These are phyloP conservation scores for Pandemis heparana DNA, from an alignment of 2,888 invertebrate genomes.

Conservation along the genomic window DNA sequence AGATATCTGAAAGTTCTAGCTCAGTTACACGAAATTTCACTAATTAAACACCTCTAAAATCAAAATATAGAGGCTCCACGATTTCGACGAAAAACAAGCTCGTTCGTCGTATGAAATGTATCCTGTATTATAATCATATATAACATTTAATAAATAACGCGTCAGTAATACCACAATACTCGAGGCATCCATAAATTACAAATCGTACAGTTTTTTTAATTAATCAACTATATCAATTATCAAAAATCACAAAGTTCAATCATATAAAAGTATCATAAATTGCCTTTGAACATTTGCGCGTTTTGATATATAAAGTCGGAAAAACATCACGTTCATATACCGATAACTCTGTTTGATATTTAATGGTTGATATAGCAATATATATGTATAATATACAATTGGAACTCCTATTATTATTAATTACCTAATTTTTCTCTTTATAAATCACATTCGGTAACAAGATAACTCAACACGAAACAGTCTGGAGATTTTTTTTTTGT, in stretches of 20 bases:
- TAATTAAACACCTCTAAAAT: no score
- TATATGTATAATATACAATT: slow-evolving; percentile 84
- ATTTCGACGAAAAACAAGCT: no score
- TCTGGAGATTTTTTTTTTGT: slow-evolving; percentile 64
- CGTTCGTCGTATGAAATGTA: no score
- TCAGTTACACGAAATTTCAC: no score
- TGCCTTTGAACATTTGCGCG: slow-evolving; percentile 16
- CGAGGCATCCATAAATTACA: slow-evolving; percentile 19
- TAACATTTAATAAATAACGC: background rate
- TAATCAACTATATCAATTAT: slow-evolving; percentile 20
- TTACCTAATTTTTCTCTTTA: slow-evolving; percentile 78
- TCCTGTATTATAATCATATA: no score
- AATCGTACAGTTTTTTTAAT: slow-evolving; percentile 16
- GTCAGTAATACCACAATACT: slow-evolving; percentile 30
- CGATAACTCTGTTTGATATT: slow-evolving; percentile 57
- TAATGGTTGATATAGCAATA: slow-evolving; percentile 69
- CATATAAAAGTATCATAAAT: slow-evolving; percentile 35
- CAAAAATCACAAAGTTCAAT: slow-evolving; percentile 35
- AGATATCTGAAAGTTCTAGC: no score
- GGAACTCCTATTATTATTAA: slow-evolving; percentile 85
- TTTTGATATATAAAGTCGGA: slow-evolving; percentile 23
- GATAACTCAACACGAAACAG: slow-evolving; percentile 72
- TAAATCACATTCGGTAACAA: slow-evolving; percentile 85
- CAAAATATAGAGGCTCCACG: no score
- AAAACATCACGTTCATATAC: slow-evolving; percentile 43